Evolutionary conservation across 1,140 invertebrate species (phyloP).

Genomic region (Babylonia areolata): DNA sequence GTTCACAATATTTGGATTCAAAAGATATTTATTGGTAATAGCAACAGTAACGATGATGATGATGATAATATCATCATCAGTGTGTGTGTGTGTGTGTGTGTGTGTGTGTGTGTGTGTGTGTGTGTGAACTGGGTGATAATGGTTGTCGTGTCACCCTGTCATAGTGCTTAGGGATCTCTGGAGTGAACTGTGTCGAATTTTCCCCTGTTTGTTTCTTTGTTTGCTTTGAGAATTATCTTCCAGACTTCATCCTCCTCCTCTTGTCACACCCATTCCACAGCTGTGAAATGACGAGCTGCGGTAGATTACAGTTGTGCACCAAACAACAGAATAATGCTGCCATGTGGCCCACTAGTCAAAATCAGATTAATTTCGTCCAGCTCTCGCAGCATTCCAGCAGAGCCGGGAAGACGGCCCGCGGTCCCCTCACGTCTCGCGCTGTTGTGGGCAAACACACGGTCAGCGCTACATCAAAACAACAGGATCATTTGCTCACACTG

Average conservation of each 20-base stretch:
- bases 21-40: no score
- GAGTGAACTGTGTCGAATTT: neutral
- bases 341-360: neutral
- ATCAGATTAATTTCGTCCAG: neutral
- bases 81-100: conserved; percentile 18
- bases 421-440: no score
- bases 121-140: no score
- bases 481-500: neutral
- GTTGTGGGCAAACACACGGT: neutral
- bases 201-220: neutral
- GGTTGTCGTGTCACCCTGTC: no score
- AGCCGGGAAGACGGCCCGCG: neutral
- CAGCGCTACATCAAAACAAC: neutral
- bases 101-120: conserved; percentile 28
- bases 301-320: no score
- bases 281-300: no score
- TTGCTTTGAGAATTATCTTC: no score
- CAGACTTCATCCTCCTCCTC: neutral
- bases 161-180: no score
- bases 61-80: neutral
- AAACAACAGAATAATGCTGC: neutral
- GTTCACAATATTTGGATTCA: no score
- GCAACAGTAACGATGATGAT: no score
- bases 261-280: no score
- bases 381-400: neutral